These are phyloP conservation scores for Cyclophora punctaria DNA, from an alignment of 2,888 invertebrate species.

Conservation along the genomic window DNA sequence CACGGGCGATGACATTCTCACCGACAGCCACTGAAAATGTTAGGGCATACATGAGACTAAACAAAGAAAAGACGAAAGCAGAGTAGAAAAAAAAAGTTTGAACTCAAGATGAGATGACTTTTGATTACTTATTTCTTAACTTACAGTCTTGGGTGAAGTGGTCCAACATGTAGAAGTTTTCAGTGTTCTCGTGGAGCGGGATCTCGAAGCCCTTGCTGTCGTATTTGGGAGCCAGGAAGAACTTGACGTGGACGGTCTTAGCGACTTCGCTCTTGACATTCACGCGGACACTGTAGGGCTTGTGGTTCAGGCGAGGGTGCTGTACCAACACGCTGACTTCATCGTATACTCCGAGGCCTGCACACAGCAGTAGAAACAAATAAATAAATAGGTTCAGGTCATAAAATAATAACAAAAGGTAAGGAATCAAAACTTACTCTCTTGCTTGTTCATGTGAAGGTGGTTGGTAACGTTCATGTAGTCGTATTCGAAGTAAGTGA, in stretches of 20 bases:
- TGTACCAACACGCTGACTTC: conserved; percentile 73
- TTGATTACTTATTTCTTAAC: conserved; percentile 17
- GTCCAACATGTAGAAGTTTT: conserved; percentile 77
- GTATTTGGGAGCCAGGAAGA: conserved; percentile 82
- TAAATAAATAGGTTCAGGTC: too few relatives aligned
- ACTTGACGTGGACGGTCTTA: conserved; percentile 70
- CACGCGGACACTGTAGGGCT: conserved; percentile 78
- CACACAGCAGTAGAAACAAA: too few relatives aligned
- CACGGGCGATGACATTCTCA: conserved; percentile 64
- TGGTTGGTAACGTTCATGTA: conserved; percentile 77
- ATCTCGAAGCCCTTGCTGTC: conserved; percentile 72
- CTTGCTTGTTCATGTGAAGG: conserved; percentile 54
- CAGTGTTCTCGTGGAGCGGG: conserved; percentile 67
- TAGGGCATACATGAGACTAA: not conserved
- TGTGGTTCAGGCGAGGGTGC: conserved; percentile 81
- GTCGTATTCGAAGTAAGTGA: conserved; percentile 81
- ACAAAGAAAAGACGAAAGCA: too few relatives aligned
- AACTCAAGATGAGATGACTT: too few relatives aligned
- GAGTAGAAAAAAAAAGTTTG: too few relatives aligned
- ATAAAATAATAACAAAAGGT: too few relatives aligned
- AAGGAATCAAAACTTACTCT: conserved; percentile 42
- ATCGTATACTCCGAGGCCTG: conserved; percentile 43
- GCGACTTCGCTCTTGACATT: conserved; percentile 74
- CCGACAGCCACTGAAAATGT: conserved; percentile 49
- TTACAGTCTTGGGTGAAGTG: conserved; percentile 70